Evolutionary conservation across 2,113 vertebrate species (phyloP).

Genomic region (Phyllostomus hastatus): DNA sequence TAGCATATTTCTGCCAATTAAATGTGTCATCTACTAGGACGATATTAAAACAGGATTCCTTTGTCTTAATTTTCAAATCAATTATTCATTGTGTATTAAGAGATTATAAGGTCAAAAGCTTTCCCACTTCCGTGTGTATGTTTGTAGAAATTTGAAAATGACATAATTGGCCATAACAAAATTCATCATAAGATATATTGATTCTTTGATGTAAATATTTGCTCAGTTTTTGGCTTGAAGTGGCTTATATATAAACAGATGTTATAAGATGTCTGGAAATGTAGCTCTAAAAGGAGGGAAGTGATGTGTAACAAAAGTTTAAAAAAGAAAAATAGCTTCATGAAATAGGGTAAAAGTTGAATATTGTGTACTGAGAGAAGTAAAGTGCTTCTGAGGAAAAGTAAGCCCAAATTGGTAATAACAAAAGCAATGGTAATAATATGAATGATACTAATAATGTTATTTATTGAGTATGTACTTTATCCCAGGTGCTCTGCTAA

Average conservation of each 20-base stretch:
- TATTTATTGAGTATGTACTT: background rate
- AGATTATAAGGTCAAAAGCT: background rate
- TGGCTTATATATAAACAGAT: background rate
- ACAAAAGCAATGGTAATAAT: background rate
- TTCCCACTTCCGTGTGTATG: background rate
- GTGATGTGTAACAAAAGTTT: background rate
- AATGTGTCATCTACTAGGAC: background rate
- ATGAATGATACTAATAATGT: background rate
- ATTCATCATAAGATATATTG: background rate
- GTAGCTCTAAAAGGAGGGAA: background rate
- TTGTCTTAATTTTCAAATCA: background rate
- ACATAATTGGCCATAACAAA: background rate
- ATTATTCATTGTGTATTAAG: background rate
- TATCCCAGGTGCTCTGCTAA: background rate
- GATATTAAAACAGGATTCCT: background rate
- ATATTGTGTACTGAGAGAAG: background rate
- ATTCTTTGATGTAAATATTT: constrained; percentile 7
- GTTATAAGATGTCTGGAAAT: background rate
- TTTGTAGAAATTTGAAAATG: background rate
- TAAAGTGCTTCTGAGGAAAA: background rate
- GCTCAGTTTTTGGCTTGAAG: background rate
- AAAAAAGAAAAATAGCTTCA: background rate
- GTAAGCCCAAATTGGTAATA: background rate
- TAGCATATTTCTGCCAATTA: constrained; percentile 2
- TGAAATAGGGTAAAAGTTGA: background rate